Evolutionary conservation across 2,888 invertebrate species (phyloP).

Genomic region (Cinara cedri): DNA sequence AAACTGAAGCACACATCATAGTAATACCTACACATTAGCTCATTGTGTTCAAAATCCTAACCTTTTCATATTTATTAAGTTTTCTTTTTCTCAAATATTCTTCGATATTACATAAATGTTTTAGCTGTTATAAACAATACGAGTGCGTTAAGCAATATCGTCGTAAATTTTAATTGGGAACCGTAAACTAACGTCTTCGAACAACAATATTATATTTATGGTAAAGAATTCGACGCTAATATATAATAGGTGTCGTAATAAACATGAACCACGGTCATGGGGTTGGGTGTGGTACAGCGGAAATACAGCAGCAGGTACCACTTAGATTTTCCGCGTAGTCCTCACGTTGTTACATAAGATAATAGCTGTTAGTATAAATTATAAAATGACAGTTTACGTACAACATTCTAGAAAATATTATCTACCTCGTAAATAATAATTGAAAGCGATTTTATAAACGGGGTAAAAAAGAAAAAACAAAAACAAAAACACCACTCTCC

Average conservation of each 20-base stretch:
- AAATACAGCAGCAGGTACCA: not conserved
- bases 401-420: slow-evolving; percentile 2
- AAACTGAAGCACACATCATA: too few species aligned
- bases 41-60: too few species aligned
- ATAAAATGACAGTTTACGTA: slow-evolving; percentile 23
- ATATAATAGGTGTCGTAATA: not conserved
- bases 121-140: too few species aligned
- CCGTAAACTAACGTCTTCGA: not conserved
- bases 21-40: too few species aligned
- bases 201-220: slow-evolving; percentile 4
- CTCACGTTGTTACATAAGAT: not conserved
- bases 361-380: slow-evolving; percentile 24
- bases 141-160: not conserved
- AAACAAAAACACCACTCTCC: too few species aligned
- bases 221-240: slow-evolving; percentile 25
- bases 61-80: too few species aligned
- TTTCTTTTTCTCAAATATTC: too few species aligned
- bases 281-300: not conserved
- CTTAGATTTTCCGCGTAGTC: not conserved
- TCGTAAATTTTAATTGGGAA: slow-evolving; percentile 22
- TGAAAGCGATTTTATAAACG: not conserved
- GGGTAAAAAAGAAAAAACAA: slow-evolving; percentile 13
- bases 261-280: not conserved
- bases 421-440: slow-evolving; percentile 16
- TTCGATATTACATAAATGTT: too few species aligned